Evolutionary conservation across 2,797 vertebrate genomes (phyloP).

Genomic region (Hozukius guyotensis): DNA sequence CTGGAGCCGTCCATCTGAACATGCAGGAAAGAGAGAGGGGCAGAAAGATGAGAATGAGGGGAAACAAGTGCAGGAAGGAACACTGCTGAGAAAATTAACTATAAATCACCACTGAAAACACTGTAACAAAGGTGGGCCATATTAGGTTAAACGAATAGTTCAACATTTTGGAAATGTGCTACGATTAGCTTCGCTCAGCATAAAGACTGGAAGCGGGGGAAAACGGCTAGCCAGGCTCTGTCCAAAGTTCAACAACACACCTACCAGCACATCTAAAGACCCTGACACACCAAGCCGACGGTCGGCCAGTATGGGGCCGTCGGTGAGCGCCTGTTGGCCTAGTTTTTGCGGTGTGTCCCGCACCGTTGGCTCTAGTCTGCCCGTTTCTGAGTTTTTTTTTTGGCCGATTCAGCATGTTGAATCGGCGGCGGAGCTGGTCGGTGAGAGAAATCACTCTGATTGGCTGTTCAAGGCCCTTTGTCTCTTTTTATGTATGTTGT

Average conservation of each 20-base stretch:
- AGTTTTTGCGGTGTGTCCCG: too few relatives aligned
- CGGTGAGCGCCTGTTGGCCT: too few relatives aligned
- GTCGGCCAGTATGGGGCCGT: too few relatives aligned
- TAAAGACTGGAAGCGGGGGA: background rate
- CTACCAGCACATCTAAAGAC: background rate
- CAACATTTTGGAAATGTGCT: background rate
- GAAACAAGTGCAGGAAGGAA: conserved; percentile 44
- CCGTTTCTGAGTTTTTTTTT: too few relatives aligned
- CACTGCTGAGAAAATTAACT: conserved; percentile 3
- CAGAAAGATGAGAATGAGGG: conserved; percentile 48
- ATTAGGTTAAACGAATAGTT: too few relatives aligned
- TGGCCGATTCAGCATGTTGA: too few relatives aligned
- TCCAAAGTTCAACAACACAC: background rate
- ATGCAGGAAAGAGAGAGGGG: conserved; percentile 40
- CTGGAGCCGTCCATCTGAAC: conserved; percentile 82
- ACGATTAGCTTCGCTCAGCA: background rate
- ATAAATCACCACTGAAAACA: background rate
- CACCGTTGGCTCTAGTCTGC: too few relatives aligned
- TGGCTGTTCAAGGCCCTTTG: background rate
- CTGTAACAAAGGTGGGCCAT: background rate
- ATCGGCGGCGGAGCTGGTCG: too few relatives aligned
- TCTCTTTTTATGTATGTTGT: background rate
- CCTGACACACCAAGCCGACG: too few relatives aligned
- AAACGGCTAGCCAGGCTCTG: background rate
- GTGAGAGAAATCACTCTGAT: too few relatives aligned